Evolutionary conservation across 2,113 vertebrate species (phyloP).

Genomic region (Spea bombifrons): DNA sequence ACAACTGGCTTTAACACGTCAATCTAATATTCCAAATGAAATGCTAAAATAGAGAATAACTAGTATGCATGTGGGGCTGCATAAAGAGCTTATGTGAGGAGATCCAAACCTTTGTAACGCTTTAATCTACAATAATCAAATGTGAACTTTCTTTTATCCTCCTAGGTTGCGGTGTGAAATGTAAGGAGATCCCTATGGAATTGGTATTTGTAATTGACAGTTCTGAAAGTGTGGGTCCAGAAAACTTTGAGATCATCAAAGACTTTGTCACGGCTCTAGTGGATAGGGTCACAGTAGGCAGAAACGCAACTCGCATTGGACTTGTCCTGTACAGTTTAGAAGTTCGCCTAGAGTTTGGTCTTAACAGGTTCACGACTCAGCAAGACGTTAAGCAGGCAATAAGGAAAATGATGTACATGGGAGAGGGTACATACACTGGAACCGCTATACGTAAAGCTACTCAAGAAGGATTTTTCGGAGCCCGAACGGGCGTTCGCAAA

Average conservation of each 20-base stretch:
- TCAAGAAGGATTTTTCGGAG: slow-evolving; percentile 80
- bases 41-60: too few species aligned
- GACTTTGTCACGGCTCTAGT: slow-evolving; percentile 85
- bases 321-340: slow-evolving; percentile 86
- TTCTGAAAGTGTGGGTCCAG: slow-evolving; percentile 87
- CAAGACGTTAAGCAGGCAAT: slow-evolving; percentile 82
- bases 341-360: slow-evolving; percentile 78
- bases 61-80: too few species aligned
- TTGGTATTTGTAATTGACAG: slow-evolving; percentile 92
- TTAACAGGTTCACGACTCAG: slow-evolving; percentile 71
- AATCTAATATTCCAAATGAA: background rate
- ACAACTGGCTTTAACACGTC: background rate
- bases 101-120: background rate
- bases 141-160: slow-evolving; percentile 32
- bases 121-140: background rate
- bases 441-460: slow-evolving; percentile 84
- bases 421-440: slow-evolving; percentile 85
- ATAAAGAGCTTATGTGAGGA: too few species aligned
- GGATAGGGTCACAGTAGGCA: slow-evolving; percentile 81
- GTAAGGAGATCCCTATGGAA: slow-evolving; percentile 91
- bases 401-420: slow-evolving; percentile 83
- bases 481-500: slow-evolving; percentile 77
- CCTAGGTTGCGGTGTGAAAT: slow-evolving; percentile 84
- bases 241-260: slow-evolving; percentile 90
- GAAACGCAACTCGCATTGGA: slow-evolving; percentile 83